Base-by-base conservation (phyloP, 2,797 vertebrate species). In the Mormyrops boulengeri region DNA sequence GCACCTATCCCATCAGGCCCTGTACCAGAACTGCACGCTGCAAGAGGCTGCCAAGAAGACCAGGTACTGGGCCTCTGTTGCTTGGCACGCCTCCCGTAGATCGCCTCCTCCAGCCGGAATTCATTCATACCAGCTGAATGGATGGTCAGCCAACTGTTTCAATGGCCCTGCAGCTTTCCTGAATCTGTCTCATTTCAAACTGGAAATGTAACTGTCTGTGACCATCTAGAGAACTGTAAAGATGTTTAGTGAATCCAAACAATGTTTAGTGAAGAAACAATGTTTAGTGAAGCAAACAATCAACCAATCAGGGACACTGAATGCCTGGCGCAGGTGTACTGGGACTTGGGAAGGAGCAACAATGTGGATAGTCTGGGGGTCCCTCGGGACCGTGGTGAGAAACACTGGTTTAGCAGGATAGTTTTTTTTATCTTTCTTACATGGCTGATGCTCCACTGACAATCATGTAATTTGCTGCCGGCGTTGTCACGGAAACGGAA, bases 1-100 rank as follows among this genome's bases (percentile, higher is more conserved):
- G 3, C 97, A 99, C 69, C 96, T 99, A 0, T 97, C 96, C 0
- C 96, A 99, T 89, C 93, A 96, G 0, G 96, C 98, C 3, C 85
- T 98, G 34, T 90, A 90, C 8, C 95, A 90, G 0, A 93, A 93
- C 0, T 22, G 95, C 17, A 96, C 96, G 30, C 93, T 99, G 50
- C 95, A 97, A 91, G 96, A 97, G 0, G 96, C 96, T 91, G 96
- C 97, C 12, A 94, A 95, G 85, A 96, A 96, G 90, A 93, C 93
- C 93, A 97, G 97, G 98, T 99, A 90, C 89, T 60, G 55, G 55
- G 0, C 19, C 30, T 49, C 19, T 12, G 19, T 4, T 26, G 19
- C 47, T 80, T 7, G 38, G 17, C 73, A 3, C 34, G 17, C 34
- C 73, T 80, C 41, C 38, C 3, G 2, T 8, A 9, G 2, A 47